Evolutionary conservation across 2,113 vertebrate species (phyloP).

Genomic region (Sinocyclocheilus anshuiensis): DNA sequence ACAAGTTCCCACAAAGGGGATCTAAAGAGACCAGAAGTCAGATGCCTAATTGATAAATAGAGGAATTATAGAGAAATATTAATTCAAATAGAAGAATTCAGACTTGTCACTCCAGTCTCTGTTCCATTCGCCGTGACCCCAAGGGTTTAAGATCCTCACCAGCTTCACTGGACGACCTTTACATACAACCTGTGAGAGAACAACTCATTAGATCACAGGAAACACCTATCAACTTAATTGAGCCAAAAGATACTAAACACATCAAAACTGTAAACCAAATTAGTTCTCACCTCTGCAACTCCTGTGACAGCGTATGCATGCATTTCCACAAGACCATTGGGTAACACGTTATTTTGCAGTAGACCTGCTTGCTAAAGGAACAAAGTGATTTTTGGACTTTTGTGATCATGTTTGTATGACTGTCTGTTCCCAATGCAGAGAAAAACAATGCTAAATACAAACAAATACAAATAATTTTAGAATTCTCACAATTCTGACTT

Average conservation of each 20-base stretch:
- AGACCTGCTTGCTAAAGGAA: conserved; percentile 58
- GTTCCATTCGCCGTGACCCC: conserved; percentile 82
- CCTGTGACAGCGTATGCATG: conserved; percentile 84
- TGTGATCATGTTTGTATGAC: neutral
- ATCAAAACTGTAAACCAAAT: neutral
- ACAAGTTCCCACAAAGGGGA: conserved; percentile 68
- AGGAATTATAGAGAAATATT: neutral
- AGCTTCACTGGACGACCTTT: conserved; percentile 68
- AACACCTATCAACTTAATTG: neutral
- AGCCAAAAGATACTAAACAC: neutral
- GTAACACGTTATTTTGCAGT: conserved; percentile 55
- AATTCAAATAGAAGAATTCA: neutral
- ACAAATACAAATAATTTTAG: neutral
- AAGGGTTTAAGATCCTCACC: conserved; percentile 82
- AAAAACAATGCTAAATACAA: neutral
- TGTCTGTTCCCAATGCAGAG: neutral
- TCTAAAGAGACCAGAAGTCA: conserved; percentile 51
- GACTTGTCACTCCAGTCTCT: conserved; percentile 85
- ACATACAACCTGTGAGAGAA: conserved; percentile 70
- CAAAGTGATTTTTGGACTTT: neutral
- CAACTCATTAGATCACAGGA: neutral
- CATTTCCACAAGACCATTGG: conserved; percentile 79
- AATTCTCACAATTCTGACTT: too few species aligned
- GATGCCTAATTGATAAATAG: neutral
- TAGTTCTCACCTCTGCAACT: conserved; percentile 75